phyloP scores from a whole-genome alignment of 2,797 vertebrate species.

The Eidolon dupreanum region DNA sequence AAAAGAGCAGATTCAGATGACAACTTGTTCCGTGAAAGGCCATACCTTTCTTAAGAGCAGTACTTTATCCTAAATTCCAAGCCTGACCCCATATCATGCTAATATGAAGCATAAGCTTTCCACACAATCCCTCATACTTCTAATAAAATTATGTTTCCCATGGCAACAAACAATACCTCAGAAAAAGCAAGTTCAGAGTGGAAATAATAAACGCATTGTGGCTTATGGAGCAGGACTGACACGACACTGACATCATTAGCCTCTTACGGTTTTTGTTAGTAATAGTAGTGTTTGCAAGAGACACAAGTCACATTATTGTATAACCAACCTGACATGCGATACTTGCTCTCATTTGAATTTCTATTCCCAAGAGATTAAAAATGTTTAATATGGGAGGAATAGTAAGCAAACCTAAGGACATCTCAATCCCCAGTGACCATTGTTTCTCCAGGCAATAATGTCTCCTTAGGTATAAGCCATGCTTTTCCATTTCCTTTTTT shows the following conservation, averaged over 20 bases:
- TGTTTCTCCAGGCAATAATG: background rate
- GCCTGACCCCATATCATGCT: background rate
- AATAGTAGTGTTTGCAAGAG: conserved; percentile 34
- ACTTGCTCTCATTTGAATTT: conserved; percentile 17
- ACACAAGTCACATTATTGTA: background rate
- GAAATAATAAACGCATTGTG: background rate
- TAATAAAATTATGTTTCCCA: conserved; percentile 26
- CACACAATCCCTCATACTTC: background rate
- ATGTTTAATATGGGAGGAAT: background rate
- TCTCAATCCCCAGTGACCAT: background rate
- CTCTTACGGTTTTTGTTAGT: background rate
- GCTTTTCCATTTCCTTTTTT: background rate
- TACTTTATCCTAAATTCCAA: background rate
- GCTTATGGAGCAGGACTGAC: background rate
- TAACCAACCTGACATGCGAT: background rate
- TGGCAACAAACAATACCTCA: background rate
- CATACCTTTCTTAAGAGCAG: background rate
- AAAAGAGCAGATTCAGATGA: background rate
- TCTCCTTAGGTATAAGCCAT: background rate
- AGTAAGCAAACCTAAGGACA: background rate
- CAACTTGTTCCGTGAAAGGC: background rate
- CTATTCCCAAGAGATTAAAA: background rate
- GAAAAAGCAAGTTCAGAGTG: background rate
- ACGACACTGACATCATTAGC: background rate
- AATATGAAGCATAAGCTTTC: background rate